Percentiles rank a stretch among this genome's conserved stretches.
Conservation (phyloP, 2,797 vertebrate genomes). For the Cuculus canorus region DNA sequence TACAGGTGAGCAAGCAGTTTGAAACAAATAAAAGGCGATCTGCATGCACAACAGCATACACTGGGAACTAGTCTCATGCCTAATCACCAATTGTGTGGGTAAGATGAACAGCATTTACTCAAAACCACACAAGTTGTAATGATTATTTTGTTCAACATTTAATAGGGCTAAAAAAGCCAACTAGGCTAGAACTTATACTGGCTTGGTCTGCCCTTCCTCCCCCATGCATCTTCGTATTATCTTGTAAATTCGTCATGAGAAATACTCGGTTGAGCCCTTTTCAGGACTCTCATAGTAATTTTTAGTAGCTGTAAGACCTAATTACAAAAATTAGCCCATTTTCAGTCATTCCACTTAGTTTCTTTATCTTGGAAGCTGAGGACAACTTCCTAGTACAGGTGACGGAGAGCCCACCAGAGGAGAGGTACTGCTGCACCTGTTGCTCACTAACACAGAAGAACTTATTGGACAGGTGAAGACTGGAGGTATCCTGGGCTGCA, state of each 20-base stretch:
- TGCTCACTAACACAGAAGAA: neutral
- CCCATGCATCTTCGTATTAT: neutral
- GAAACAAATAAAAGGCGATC: neutral
- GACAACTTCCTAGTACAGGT: neutral
- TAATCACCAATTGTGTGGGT: neutral
- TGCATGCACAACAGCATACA: neutral
- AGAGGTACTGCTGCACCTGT: neutral
- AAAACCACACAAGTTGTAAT: neutral
- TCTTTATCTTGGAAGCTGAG: neutral
- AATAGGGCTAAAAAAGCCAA: neutral
- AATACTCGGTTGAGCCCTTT: neutral
- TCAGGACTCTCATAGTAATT: neutral
- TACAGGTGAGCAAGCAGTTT: neutral
- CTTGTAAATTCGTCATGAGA: neutral
- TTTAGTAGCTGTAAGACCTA: neutral
- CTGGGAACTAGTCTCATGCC: neutral
- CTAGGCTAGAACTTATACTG: neutral
- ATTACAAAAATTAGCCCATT: neutral
- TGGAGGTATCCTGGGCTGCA: neutral
- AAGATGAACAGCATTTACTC: neutral
- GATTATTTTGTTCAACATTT: neutral
- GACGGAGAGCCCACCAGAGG: neutral
- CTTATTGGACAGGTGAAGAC: accelerated
- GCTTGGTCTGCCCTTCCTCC: neutral
- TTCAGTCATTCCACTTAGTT: neutral